A percentile compares a stretch with the other conserved stretches of the same genome.
Evolutionary conservation across 2,888 invertebrate species (phyloP).

Genomic region (Drosophila paucipuncta): DNA sequence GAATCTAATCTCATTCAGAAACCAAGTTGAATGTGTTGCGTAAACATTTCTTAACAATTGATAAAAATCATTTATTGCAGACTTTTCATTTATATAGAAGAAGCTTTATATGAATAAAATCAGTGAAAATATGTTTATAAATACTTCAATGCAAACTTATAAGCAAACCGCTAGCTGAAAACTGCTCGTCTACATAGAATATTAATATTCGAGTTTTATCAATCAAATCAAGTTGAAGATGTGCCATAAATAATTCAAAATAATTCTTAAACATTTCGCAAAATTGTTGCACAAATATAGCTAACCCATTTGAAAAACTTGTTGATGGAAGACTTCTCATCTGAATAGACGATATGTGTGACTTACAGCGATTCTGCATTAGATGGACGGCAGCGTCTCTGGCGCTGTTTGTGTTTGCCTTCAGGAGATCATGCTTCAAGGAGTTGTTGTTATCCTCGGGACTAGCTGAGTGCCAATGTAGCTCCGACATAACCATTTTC

Average conservation of each 20-base stretch:
- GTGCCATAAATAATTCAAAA: neutral
- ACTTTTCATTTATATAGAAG: neutral
- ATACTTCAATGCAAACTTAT: neutral
- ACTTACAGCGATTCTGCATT: slow-evolving; percentile 85
- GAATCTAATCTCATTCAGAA: neutral
- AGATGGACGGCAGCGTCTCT: slow-evolving; percentile 76
- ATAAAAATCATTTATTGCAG: neutral
- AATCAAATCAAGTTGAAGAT: neutral
- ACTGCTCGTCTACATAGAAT: neutral
- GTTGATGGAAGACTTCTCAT: neutral
- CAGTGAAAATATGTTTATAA: neutral
- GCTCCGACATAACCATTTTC: slow-evolving; percentile 86
- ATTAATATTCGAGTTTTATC: neutral
- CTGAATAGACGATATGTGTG: neutral
- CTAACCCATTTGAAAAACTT: neutral
- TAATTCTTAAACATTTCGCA: neutral
- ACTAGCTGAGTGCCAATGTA: slow-evolving; percentile 84
- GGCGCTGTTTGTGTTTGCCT: slow-evolving; percentile 67
- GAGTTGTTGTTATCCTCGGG: slow-evolving; percentile 85
- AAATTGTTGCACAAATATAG: neutral
- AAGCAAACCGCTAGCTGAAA: neutral
- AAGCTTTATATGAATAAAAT: neutral
- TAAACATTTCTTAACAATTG: neutral
- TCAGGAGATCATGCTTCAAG: slow-evolving; percentile 84
- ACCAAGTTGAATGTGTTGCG: neutral